Base-by-base conservation (phyloP, 2,888 invertebrate genomes). In the Timema podura region DNA sequence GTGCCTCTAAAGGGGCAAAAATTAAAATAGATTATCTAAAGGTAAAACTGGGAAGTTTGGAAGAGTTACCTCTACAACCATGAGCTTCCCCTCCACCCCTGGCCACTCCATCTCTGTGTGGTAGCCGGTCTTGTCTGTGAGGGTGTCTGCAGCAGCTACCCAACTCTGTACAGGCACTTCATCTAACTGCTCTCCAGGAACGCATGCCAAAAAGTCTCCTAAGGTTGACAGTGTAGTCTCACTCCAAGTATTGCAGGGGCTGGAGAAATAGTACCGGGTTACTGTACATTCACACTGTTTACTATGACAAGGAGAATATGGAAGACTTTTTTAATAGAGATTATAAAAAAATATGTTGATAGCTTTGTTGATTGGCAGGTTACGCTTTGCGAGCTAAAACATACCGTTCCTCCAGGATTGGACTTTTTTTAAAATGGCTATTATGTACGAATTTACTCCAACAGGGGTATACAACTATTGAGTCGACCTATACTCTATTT, bases 71-170 rank as follows among this genome's bases (percentile, higher is more conserved):
- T 67, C n/a, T 30, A 64, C 57, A 51, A 71, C 30, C 45, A 54
- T 47, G 16, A 69, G 54, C 6, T 59, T 68, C 3, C 64, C 47
- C 1, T 51, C 48, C 6, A 44, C 48, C 13, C 73, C 73, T 16
- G 71, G 70, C 73, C 73, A 73, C 15, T 67, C 69, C 8, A 73
- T 15, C 49, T 73, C 72, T 68, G 72, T 45, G 65, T 75, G 74
- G 70, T 75, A 76, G 8, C 71, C 68, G 5, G 73, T 72, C 49
- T 65, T 54, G 46, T 73, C 68, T 8, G 67, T 47, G 13, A 76
- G 51, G 16, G 72, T 51, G 68, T 76, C 76, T 46, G 73, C 75
- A 9, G 75, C 75, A 10, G 73, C 74, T 11, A 54, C 70, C 74
- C 75, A 76, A 6, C 68, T 70, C 11, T 59, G 44, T 13, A 30